Percentiles rank a stretch among this genome's conserved stretches.
phyloP scores from a whole-genome alignment of 2,113 vertebrate genomes.

The Anarhynchus alexandrinus region DNA sequence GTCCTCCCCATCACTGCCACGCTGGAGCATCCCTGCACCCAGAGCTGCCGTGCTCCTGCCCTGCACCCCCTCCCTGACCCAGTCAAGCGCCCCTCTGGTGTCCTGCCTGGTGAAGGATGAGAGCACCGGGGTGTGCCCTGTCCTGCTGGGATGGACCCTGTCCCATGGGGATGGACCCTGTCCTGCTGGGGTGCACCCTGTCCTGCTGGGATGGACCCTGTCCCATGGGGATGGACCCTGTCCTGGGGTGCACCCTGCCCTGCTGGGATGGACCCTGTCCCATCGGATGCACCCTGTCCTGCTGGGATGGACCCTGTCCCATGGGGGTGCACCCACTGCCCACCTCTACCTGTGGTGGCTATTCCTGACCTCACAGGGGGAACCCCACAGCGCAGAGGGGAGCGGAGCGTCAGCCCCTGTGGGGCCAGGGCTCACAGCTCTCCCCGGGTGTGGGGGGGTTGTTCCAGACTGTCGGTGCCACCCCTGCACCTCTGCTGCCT shows the following conservation, averaged over 20 bases:
- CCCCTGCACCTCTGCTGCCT: neutral
- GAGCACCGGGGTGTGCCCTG: neutral
- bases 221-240: neutral
- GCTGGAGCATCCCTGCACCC: neutral
- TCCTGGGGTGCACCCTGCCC: neutral
- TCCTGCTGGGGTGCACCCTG: too few species aligned
- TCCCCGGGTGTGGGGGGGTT: neutral
- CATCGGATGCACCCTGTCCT: neutral
- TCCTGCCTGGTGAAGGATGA: neutral
- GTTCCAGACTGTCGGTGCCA: neutral
- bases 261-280: neutral
- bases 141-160: neutral
- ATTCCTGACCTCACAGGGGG: neutral
- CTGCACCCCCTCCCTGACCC: accelerated
- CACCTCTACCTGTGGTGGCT: neutral
- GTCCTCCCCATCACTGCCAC: accelerated
- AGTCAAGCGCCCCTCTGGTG: neutral
- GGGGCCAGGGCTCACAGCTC: accelerated
- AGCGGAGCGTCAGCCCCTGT: neutral
- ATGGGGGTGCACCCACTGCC: neutral
- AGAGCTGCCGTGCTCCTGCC: neutral
- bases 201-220: neutral
- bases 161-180: neutral
- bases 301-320: neutral
- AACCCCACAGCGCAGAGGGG: neutral